These are phyloP conservation scores for Trichonephila inaurata DNA, from an alignment of 1,140 invertebrate species.

Conservation along the genomic window DNA sequence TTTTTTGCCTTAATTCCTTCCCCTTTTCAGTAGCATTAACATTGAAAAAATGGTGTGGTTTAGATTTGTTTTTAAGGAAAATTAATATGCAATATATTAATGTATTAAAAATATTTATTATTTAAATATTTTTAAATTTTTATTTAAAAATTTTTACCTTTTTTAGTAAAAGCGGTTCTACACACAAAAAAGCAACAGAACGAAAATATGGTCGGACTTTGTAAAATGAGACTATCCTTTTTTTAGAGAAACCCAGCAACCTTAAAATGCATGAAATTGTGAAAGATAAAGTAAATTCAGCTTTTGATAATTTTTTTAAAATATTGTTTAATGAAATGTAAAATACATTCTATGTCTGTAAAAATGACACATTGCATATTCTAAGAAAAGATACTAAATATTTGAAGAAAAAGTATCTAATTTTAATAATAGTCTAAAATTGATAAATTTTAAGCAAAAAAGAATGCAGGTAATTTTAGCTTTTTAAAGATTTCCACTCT, in stretches of 20 bases:
- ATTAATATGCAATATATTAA: no score
- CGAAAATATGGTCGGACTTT: conserved; percentile 41
- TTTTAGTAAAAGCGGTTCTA: neutral
- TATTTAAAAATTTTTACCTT: neutral
- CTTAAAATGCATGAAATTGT: conserved; percentile 17
- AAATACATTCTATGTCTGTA: neutral
- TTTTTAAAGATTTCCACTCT: no score
- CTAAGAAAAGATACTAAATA: neutral
- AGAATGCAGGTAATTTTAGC: no score
- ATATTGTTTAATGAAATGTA: neutral
- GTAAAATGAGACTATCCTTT: conserved; percentile 52
- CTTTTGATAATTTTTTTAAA: neutral
- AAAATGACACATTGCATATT: neutral
- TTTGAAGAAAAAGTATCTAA: neutral
- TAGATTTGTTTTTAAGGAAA: no score
- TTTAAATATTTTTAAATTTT: neutral
- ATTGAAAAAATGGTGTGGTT: no score
- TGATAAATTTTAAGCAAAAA: no score
- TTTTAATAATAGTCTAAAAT: no score
- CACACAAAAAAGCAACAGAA: neutral
- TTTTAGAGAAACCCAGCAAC: conserved; percentile 21
- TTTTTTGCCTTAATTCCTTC: no score
- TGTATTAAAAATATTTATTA: no score
- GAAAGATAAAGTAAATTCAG: conserved; percentile 33
- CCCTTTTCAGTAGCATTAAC: no score